Percentiles rank a stretch among this genome's conserved stretches.
Conservation (phyloP, 1,140 invertebrate genomes). For the Aphis craccivora region DNA sequence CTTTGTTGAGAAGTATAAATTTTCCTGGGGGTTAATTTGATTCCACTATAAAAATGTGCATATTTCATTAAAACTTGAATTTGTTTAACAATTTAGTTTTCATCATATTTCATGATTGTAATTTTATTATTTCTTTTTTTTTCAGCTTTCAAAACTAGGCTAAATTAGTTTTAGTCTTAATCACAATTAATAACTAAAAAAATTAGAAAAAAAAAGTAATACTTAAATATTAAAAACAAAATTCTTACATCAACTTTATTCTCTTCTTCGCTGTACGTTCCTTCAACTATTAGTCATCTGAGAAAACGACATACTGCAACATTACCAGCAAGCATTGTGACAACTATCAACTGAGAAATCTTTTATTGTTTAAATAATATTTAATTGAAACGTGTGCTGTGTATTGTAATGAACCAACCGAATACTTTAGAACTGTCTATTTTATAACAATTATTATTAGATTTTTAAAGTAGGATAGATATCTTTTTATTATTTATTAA, state of each 20-base stretch:
- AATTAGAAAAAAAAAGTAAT: constrained; percentile 44
- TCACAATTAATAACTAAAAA: constrained; percentile 33
- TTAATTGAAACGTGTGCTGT: constrained; percentile 58
- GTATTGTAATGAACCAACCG: constrained; percentile 58
- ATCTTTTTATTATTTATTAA: constrained; percentile 52
- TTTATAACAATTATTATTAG: constrained; percentile 57
- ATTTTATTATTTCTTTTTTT: constrained; percentile 44
- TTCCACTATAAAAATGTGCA: background rate
- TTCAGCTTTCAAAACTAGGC: constrained; percentile 57
- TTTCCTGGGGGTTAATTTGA: background rate
- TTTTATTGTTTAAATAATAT: constrained; percentile 58
- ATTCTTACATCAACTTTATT: constrained; percentile 29
- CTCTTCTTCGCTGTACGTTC: constrained; percentile 53
- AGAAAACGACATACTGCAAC: constrained; percentile 55
- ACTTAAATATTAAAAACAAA: constrained; percentile 37
- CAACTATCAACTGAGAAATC: constrained; percentile 56
- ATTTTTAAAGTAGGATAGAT: constrained; percentile 55
- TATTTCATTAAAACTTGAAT: background rate
- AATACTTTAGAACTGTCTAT: constrained; percentile 58
- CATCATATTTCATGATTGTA: background rate
- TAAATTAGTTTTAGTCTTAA: constrained; percentile 57
- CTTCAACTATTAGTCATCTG: constrained; percentile 46
- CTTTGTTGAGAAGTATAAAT: background rate
- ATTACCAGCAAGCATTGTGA: constrained; percentile 58
- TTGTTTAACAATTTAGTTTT: background rate